Base-by-base conservation (phyloP, 2,888 invertebrate species). In the Heliothis peltigera region DNA sequence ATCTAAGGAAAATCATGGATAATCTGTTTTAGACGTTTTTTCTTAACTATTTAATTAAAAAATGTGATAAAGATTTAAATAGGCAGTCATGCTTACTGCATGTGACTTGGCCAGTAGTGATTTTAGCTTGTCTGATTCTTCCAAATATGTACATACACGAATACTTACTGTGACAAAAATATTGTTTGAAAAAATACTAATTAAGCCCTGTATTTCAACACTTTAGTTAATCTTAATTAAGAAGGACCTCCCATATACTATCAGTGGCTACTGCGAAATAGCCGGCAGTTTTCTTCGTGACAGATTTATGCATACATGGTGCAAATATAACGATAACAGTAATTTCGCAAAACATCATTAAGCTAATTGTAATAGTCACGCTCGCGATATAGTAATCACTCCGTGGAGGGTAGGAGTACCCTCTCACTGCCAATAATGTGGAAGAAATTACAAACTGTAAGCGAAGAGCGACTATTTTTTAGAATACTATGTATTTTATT, bases 281-380 rank as follows among this genome's bases (percentile, higher is more conserved):
- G 32, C 32, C n/a, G 0, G n/a, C 5, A 39, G 39, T 15, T 4
- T 39, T 39, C 15, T 39, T n/a, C 39, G 39, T 39, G 39, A 39
- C 39, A 39, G 39, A 32, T 39, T 39, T n/a, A 39, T 39, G n/a
- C 39, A 35, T 35, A 47, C 22, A 22, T 15, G 55, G 35, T 68
- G 67, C 74, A 79, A 75, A 67, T 68, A 68, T 77, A 32, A 70
- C 62, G 58, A 65, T 69, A 80, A 47, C 77, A 69, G 64, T 66
- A 74, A 81, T 76, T 76, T 75, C 61, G 71, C 75, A 57, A 67
- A 68, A 63, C 64, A 84, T 81, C 70, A 81, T 84, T 84, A 80
- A 53, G 65, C 42, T 82, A 83, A 84, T 82, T 84, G 82, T 71
- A 70, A 77, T 64, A 67, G 71, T 84, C 89, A 86, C 86, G 87